These are phyloP conservation scores for Lophura swinhoii DNA, from an alignment of 2,797 vertebrate genomes.

Conservation along the genomic window DNA sequence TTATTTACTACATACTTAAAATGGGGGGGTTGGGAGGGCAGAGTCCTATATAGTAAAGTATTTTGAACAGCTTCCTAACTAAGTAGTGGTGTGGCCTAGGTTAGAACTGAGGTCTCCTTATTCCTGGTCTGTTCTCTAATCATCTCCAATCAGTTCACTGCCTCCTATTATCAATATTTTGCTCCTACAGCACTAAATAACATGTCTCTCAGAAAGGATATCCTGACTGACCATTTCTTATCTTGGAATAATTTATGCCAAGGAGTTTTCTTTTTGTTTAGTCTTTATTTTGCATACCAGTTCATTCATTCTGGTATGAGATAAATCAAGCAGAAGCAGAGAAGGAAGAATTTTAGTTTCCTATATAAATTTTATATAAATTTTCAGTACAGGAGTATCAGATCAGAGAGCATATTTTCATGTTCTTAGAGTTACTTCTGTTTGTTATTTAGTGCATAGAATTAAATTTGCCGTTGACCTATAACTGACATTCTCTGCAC, in stretches of 20 bases:
- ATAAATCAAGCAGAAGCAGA: neutral
- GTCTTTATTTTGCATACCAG: neutral
- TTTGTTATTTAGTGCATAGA: neutral
- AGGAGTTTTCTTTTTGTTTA: neutral
- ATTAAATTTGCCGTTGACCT: slow-evolving; percentile 15
- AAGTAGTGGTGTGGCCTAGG: neutral
- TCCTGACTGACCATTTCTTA: neutral
- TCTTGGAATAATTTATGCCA: neutral
- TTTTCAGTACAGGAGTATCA: neutral
- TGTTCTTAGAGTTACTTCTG: neutral
- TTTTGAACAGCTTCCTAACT: neutral
- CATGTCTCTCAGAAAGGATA: neutral
- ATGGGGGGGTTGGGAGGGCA: neutral
- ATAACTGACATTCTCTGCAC: neutral
- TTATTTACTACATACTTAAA: neutral
- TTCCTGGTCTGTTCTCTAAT: neutral
- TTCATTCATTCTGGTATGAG: neutral
- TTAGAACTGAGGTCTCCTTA: neutral
- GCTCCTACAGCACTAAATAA: neutral
- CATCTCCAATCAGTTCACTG: neutral
- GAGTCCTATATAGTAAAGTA: neutral
- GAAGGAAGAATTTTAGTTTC: neutral
- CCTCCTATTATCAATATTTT: neutral
- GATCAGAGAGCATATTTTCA: neutral
- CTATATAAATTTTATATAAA: neutral